These are phyloP conservation scores for Poecile atricapillus DNA, from an alignment of 2,113 vertebrate species.

Conservation along the genomic window DNA sequence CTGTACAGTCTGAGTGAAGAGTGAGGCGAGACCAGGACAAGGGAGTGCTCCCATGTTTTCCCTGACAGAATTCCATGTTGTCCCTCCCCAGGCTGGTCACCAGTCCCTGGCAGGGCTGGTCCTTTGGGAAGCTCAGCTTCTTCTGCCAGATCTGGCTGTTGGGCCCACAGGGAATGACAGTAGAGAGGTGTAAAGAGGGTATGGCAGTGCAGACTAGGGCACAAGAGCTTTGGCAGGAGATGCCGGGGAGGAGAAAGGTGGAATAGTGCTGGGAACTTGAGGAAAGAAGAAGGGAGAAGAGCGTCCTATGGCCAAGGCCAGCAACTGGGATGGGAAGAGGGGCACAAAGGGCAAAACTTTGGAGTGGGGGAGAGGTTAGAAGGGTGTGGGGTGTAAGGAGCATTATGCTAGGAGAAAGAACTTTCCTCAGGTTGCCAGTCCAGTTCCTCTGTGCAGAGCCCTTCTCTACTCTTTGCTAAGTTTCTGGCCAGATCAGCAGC, in stretches of 20 bases:
- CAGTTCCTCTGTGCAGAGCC: background rate
- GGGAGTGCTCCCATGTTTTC: background rate
- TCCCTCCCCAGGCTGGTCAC: background rate
- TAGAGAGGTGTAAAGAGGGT: background rate
- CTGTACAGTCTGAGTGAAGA: background rate
- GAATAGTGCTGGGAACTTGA: background rate
- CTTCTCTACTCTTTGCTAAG: background rate
- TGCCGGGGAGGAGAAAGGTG: background rate
- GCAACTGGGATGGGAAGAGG: background rate
- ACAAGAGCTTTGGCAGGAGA: background rate
- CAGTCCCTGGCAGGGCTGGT: background rate
- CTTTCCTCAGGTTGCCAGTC: background rate
- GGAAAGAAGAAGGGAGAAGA: background rate
- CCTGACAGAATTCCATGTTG: background rate
- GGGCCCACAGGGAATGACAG: background rate
- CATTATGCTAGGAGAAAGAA: background rate
- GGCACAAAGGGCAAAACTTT: background rate
- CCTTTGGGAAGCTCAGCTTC: background rate
- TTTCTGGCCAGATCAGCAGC: background rate
- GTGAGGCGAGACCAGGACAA: accelerated
- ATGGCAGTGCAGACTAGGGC: accelerated
- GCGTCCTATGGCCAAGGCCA: background rate
- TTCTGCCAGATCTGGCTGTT: background rate
- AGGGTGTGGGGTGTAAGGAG: background rate
- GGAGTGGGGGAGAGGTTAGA: background rate